A percentile compares a stretch with the other conserved stretches of the same genome.
These are phyloP conservation scores for Centruroides sculpturatus DNA, from an alignment of 1,140 invertebrate species.

Conservation along the genomic window DNA sequence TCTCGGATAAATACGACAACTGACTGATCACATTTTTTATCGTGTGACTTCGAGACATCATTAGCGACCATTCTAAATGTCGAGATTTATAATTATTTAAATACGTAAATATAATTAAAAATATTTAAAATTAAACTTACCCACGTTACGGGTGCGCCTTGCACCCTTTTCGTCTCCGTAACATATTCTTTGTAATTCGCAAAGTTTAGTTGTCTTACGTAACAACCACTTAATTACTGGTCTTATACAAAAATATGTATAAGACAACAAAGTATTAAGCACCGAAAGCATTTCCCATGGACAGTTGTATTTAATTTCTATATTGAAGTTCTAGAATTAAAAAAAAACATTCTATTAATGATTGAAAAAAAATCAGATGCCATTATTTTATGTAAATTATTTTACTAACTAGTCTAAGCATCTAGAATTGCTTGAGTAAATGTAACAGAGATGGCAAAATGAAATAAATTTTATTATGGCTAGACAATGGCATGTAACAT, in stretches of 20 bases:
- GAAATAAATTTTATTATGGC: no score
- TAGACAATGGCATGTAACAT: no score
- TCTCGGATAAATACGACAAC: conserved; percentile 26
- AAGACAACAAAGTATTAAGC: not conserved
- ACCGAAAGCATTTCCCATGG: not conserved
- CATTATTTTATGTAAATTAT: no score
- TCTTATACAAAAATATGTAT: conserved; percentile 18
- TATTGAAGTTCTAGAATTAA: no score
- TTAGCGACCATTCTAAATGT: conserved; percentile 35
- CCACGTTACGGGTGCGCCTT: conserved; percentile 50
- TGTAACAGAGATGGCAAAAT: no score
- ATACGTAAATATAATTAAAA: no score
- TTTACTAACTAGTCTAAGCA: no score
- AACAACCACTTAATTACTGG: conserved; percentile 65
- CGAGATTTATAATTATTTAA: no score
- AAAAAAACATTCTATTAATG: no score
- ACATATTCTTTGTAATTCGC: conserved; percentile 81
- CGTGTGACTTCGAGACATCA: conserved; percentile 47
- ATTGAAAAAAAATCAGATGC: no score
- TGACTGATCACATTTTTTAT: conserved; percentile 48
- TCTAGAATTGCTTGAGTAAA: no score
- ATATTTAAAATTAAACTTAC: conserved; percentile 35
- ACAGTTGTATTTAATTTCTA: no score
- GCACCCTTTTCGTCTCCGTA: conserved; percentile 63
- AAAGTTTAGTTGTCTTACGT: conserved; percentile 63